Conservation (phyloP, 2,113 vertebrate species). For the Anser brachyrhynchus region DNA sequence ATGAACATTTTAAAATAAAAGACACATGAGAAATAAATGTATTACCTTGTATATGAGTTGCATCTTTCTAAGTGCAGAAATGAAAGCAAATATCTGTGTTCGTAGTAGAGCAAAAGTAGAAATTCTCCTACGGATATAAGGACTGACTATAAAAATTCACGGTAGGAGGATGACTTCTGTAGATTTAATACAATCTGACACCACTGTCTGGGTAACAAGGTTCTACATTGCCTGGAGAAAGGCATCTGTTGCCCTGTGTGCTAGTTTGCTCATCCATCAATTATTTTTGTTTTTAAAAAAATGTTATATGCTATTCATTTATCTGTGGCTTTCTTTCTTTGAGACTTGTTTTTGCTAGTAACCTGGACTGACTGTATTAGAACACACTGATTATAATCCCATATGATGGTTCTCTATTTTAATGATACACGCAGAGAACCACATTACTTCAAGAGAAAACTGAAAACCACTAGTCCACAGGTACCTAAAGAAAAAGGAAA, state of each 20-base stretch:
- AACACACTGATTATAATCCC: background rate
- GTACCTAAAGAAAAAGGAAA: background rate
- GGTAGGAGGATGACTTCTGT: conserved; percentile 33
- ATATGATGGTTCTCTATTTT: background rate
- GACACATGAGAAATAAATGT: background rate
- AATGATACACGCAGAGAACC: background rate
- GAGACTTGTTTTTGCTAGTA: background rate
- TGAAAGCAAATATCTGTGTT: background rate
- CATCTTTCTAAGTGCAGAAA: conserved; percentile 23
- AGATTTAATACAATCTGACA: conserved; percentile 63
- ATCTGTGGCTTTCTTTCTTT: background rate
- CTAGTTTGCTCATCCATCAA: conserved; percentile 43
- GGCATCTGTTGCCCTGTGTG: conserved; percentile 45
- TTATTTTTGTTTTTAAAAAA: conserved; percentile 6
- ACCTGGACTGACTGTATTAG: background rate
- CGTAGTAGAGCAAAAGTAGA: background rate
- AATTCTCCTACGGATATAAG: background rate
- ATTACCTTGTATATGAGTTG: conserved; percentile 42
- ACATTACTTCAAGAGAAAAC: background rate
- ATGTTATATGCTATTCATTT: background rate
- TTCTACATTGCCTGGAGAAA: conserved; percentile 48
- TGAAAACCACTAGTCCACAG: background rate
- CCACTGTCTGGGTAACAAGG: conserved; percentile 47
- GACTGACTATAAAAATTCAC: background rate
- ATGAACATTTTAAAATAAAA: background rate